Evolutionary conservation across 2,113 vertebrate species (phyloP).

Genomic region (Oophaga pumilio): DNA sequence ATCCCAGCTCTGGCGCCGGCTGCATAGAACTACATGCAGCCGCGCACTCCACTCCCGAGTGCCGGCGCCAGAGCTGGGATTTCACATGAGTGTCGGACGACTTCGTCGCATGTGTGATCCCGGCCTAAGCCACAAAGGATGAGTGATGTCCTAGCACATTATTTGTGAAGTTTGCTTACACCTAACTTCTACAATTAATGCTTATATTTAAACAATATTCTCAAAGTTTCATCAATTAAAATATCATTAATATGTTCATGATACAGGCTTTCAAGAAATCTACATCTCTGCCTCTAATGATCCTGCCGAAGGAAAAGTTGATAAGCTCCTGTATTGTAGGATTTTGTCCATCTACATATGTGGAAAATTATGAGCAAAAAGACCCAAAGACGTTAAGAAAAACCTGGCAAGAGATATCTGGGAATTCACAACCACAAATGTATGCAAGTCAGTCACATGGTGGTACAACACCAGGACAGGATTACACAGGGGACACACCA

Average conservation of each 20-base stretch:
- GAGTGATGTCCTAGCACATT: neutral
- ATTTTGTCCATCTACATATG: neutral
- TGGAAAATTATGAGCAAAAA: neutral
- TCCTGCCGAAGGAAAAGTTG: slow-evolving; percentile 63
- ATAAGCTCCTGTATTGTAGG: neutral
- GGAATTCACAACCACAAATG: neutral
- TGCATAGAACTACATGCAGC: no score
- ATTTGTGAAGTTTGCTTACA: neutral
- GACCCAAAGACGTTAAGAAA: neutral
- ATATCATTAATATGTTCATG: neutral
- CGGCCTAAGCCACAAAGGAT: no score
- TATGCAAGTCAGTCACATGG: neutral
- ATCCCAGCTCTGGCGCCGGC: no score
- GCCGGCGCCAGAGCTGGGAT: no score
- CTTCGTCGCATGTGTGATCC: no score
- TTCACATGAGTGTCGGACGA: no score
- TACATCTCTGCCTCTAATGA: slow-evolving; percentile 67
- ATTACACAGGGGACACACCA: accelerated
- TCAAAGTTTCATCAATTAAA: neutral
- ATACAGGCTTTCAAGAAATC: slow-evolving; percentile 70
- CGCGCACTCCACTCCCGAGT: no score
- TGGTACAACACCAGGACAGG: neutral
- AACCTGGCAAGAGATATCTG: neutral
- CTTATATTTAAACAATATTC: neutral
- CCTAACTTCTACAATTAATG: neutral